These are phyloP conservation scores for Campylomormyrus tamandua DNA, from an alignment of 2,113 vertebrate genomes.

Conservation along the genomic window DNA sequence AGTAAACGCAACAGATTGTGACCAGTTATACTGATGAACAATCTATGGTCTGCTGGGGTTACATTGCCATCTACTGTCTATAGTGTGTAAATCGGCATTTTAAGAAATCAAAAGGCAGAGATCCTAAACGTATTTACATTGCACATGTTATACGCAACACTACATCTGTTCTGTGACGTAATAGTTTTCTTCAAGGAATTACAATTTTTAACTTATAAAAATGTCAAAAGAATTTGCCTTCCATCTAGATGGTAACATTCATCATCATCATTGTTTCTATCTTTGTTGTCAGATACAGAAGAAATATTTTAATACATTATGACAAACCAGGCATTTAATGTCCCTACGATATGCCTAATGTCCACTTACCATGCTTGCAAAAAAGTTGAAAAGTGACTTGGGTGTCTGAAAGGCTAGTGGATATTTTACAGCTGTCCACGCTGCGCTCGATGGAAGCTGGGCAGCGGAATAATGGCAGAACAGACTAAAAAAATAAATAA, in stretches of 20 bases:
- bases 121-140: not conserved
- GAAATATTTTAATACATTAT: not conserved
- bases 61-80: constrained; percentile 17
- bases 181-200: not conserved
- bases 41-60: not conserved
- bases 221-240: not conserved
- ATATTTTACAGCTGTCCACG: constrained; percentile 78
- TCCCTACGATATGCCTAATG: not conserved
- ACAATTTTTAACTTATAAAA: not conserved
- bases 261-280: not conserved
- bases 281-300: not conserved
- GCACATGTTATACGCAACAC: not conserved
- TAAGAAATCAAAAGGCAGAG: not conserved
- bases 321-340: not conserved
- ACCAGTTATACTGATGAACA: not conserved
- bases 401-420: constrained; percentile 45
- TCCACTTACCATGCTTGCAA: constrained; percentile 76
- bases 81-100: not conserved
- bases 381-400: constrained; percentile 72
- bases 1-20: not conserved
- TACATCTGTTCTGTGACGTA: not conserved
- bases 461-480: constrained; percentile 81
- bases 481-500: constrained; percentile 56
- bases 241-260: not conserved
- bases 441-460: constrained; percentile 71